Base-by-base conservation (phyloP, 1,140 invertebrate species). In the Manduca sexta region DNA sequence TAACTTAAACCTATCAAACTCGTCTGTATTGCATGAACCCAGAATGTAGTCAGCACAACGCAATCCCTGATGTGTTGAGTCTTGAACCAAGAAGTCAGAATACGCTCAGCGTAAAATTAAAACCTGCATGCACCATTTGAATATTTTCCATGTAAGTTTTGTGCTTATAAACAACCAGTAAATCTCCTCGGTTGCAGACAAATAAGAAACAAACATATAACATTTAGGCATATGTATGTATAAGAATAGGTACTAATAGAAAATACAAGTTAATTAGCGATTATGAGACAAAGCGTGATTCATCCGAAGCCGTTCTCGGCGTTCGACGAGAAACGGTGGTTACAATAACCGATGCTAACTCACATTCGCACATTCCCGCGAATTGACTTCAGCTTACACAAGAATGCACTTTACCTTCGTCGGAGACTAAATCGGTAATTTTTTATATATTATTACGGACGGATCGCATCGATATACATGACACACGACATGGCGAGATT, bases 331-430 rank as follows among this genome's bases (percentile, higher is more conserved):
- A 2, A 18, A 10, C 10, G 18, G 18, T 58, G 57, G 56, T 61
- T 70, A 73, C 48, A 57, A 58, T 62, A 70, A 64, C 57, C 60
- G 51, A 52, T 49, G 44, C 56, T 58, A 44, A 49, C 60, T 64
- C 60, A 65, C 52, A 76, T 84, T 84, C 78, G 69, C 80, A 82
- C 66, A 57, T 75, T 64, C 66, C 58, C 64, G 81, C 71, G 69
- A 84, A 84, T 79, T 81, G 69, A 64, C 64, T 72, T 64, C 54
- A 66, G 69, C 69, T 64, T 75, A 84, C 81, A 84, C 72, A 82
- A 76, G 68, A 84, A 82, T 82, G 81, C 81, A 82, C 81, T 84
- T 80, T 79, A 67, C 68, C 57, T 56, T 60, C 58, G 57, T 53
- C 58, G 61, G 74, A 52, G 62, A 60, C 73, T 70, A 71, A 77